Evolutionary conservation across 2,113 vertebrate genomes (phyloP).

Genomic region (Malurus melanocephalus): DNA sequence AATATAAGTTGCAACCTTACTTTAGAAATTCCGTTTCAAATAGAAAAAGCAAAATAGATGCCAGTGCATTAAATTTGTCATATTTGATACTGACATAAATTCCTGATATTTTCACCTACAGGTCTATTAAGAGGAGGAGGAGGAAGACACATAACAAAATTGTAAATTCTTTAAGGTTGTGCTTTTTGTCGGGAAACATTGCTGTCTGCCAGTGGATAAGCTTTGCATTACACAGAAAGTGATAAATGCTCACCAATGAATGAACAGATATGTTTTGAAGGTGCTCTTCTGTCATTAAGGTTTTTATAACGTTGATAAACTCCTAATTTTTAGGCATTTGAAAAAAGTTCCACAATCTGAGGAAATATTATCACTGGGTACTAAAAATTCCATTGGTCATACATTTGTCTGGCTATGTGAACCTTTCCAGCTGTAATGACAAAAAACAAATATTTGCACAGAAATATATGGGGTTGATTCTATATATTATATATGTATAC

Average conservation of each 20-base stretch:
- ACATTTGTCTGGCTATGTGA: background rate
- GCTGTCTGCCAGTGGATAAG: background rate
- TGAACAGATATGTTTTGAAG: constrained; percentile 7
- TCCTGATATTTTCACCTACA: background rate
- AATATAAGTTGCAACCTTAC: background rate
- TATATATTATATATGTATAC: background rate
- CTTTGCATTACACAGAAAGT: constrained; percentile 26
- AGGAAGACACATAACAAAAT: background rate
- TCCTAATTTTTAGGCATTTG: constrained; percentile 16
- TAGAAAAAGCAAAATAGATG: background rate
- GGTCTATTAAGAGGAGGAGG: background rate
- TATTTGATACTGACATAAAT: background rate
- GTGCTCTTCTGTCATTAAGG: constrained; percentile 47
- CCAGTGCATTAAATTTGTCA: background rate
- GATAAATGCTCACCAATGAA: constrained; percentile 33
- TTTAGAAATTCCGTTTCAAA: background rate
- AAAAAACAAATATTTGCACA: background rate
- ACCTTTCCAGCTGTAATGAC: constrained; percentile 13
- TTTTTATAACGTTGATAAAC: constrained; percentile 10
- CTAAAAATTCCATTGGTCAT: constrained; percentile 13
- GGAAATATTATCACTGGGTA: background rate
- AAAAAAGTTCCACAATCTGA: constrained; percentile 33
- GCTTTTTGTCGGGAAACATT: background rate
- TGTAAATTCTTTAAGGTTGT: background rate
- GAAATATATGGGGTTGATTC: background rate